Evolutionary conservation across 2,113 vertebrate genomes (phyloP).

Genomic region (Panthera tigris): DNA sequence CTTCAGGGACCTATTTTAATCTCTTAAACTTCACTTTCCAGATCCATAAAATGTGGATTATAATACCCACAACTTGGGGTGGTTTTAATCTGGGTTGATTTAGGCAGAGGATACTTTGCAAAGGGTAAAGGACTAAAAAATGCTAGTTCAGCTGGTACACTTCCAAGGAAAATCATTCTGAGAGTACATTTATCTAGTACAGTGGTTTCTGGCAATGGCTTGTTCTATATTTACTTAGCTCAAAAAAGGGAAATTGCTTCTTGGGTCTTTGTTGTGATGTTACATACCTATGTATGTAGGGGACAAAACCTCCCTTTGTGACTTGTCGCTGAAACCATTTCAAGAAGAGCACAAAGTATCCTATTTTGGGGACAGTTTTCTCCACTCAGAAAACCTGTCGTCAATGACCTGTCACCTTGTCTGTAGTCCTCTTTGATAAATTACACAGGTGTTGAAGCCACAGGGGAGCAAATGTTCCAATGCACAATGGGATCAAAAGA

Average conservation of each 20-base stretch:
- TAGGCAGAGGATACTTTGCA: background rate
- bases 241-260: slow-evolving; percentile 29
- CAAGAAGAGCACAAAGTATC: slow-evolving; percentile 66
- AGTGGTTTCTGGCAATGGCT: background rate
- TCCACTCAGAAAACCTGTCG: slow-evolving; percentile 46
- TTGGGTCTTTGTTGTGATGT: slow-evolving; percentile 14
- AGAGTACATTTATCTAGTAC: slow-evolving; percentile 39
- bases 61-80: background rate
- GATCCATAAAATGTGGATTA: background rate
- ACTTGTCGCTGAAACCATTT: slow-evolving; percentile 57
- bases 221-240: slow-evolving; percentile 65
- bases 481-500: slow-evolving; percentile 46
- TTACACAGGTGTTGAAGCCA: slow-evolving; percentile 57
- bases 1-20: background rate
- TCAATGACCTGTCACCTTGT: slow-evolving; percentile 50
- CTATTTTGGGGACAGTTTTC: slow-evolving; percentile 67
- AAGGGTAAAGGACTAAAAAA: background rate
- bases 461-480: slow-evolving; percentile 64
- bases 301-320: slow-evolving; percentile 40
- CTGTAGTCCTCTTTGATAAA: slow-evolving; percentile 69
- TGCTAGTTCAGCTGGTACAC: background rate
- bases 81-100: background rate
- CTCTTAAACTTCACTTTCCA: background rate
- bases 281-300: slow-evolving; percentile 6
- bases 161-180: background rate